Conservation (phyloP, 1,140 invertebrate genomes). For the Lineus longissimus region DNA sequence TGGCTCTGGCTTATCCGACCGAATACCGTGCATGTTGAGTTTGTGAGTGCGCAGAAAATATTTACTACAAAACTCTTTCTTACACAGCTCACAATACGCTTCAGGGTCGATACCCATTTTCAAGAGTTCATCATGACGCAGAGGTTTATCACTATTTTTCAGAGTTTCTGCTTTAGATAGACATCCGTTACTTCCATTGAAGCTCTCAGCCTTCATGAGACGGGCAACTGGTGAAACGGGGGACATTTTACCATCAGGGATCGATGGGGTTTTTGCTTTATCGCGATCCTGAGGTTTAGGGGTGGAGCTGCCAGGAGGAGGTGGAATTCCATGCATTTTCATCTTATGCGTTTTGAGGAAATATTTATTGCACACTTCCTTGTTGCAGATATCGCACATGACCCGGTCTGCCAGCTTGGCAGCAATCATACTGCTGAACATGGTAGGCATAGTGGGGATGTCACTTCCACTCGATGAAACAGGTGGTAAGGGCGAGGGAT, state of each 20-base stretch:
- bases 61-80: slow-evolving; percentile 61
- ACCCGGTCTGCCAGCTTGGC: slow-evolving; percentile 58
- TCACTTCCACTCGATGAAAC: neutral
- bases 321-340: slow-evolving; percentile 90
- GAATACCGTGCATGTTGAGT: slow-evolving; percentile 48
- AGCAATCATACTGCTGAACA: slow-evolving; percentile 50
- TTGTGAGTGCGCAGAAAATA: slow-evolving; percentile 48
- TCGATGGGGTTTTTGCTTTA: neutral
- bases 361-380: slow-evolving; percentile 97
- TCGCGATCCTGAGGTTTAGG: neutral
- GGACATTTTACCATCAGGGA: neutral
- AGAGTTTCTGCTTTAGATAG: slow-evolving; percentile 6
- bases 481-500: neutral
- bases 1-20: neutral
- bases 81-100: slow-evolving; percentile 77
- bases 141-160: slow-evolving; percentile 24
- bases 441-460: slow-evolving; percentile 31
- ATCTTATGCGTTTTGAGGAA: slow-evolving; percentile 99
- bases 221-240: neutral
- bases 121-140: slow-evolving; percentile 43
- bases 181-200: neutral
- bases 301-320: slow-evolving; percentile 8
- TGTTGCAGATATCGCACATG: slow-evolving; percentile 98
- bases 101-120: slow-evolving; percentile 69
- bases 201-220: neutral